These are phyloP conservation scores for Cylas formicarius DNA, from an alignment of 1,140 invertebrate genomes.

Conservation along the genomic window DNA sequence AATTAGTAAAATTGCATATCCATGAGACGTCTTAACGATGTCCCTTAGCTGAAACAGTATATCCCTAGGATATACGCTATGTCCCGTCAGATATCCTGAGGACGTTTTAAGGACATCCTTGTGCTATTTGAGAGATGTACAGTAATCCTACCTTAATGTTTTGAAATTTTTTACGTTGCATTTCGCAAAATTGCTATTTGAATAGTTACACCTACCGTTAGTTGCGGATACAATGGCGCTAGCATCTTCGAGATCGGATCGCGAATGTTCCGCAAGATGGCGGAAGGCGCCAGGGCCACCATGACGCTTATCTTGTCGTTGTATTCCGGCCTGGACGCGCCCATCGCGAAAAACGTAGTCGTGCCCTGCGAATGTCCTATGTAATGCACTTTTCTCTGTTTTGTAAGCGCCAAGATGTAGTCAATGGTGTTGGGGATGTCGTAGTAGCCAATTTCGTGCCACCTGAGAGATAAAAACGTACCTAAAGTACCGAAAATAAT, in stretches of 20 bases:
- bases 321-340: constrained; percentile 51
- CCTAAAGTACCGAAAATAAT: too few species aligned
- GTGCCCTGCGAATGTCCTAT: constrained; percentile 52
- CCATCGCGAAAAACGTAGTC: constrained; percentile 47
- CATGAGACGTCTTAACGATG: too few species aligned
- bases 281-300: constrained; percentile 61
- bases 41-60: too few species aligned
- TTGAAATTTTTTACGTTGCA: too few species aligned
- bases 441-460: constrained; percentile 62
- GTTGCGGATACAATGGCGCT: constrained; percentile 13
- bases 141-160: too few species aligned
- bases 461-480: constrained; percentile 44
- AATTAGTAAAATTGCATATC: too few species aligned
- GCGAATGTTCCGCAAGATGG: constrained; percentile 48
- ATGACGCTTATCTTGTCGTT: constrained; percentile 56
- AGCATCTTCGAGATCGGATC: constrained; percentile 5
- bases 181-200: neutral
- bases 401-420: constrained; percentile 53
- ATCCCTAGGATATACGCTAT: too few species aligned
- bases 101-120: too few species aligned
- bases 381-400: constrained; percentile 46
- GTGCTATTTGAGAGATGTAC: too few species aligned
- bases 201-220: constrained; percentile 9
- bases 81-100: too few species aligned
- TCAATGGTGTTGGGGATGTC: constrained; percentile 66